Evolutionary conservation across 1,140 invertebrate genomes (phyloP), one percentile per base, ranked within the genome.

Genomic region (Polypedilum pembai): DNA sequence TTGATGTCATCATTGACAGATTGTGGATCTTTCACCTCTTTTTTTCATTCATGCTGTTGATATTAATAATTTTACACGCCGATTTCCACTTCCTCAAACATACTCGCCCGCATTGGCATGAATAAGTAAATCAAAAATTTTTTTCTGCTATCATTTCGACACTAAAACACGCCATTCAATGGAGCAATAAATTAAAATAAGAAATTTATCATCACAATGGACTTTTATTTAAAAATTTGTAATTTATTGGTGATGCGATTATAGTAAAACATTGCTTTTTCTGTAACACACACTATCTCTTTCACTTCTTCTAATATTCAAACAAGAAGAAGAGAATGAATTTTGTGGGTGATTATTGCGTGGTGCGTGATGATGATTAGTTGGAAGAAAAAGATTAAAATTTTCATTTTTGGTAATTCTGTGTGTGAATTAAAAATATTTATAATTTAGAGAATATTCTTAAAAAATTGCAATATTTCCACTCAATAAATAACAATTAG

Each of bases 151-250:
- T 56, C 10, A 56, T 56, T 56, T 56, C 12, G 45, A n/a, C 8
- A 56, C 45, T n/a, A 15, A 56, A 56, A 56, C 12, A 12, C 45
- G 12, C 45, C 45, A 56, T 56, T 56, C 12, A 15, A 5, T 3
- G 8, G 12, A 69, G 65, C 65, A 69, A 69, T 69, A 69, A 69
- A 69, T 69, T 69, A 69, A 69, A 69, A 20, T 69, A 69, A 69
- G 65, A 69, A 21, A 69, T 69, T 69, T 69, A 69, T 69, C 65
- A 69, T 69, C 65, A 56, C 45, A 69, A 20, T 69, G 65, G 65
- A 18, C 20, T 69, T 56, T 15, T 15, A 3, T 33, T 33, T 3
- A 33, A 33, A 33, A 3, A 33, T 33, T 33, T 33, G 5, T 33
- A 56, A 56, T 56, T 56, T 56, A 56, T 56, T 56, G 10, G 45